Evolutionary conservation across 2,888 invertebrate species (phyloP).

Genomic region (Tetragnatha montana): DNA sequence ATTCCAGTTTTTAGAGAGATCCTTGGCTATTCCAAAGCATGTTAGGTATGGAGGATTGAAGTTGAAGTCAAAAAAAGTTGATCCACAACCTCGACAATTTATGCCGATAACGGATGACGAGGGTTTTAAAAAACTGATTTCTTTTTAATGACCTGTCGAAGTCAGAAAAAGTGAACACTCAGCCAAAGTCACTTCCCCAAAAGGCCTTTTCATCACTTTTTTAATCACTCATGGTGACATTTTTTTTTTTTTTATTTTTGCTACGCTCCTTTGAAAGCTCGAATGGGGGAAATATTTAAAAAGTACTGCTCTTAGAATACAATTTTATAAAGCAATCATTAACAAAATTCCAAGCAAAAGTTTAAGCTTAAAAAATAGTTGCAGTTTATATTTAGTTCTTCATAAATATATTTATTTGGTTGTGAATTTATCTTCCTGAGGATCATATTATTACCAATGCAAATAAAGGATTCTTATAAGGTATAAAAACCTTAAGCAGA

Average conservation of each 20-base stretch:
- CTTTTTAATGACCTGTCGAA: slow-evolving; percentile 29
- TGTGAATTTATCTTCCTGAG: too few species aligned
- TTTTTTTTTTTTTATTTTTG: not conserved
- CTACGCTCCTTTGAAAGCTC: not conserved
- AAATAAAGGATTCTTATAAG: too few species aligned
- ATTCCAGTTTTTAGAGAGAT: too few species aligned
- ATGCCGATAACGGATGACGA: slow-evolving; percentile 18
- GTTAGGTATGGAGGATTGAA: too few species aligned
- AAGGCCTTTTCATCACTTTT: not conserved
- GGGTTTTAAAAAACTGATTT: slow-evolving; percentile 15
- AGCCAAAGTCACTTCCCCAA: slow-evolving; percentile 2
- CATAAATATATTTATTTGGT: too few species aligned
- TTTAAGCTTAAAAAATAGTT: not conserved
- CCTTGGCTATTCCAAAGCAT: too few species aligned
- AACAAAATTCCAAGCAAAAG: not conserved
- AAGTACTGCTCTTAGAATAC: not conserved
- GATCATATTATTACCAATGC: too few species aligned
- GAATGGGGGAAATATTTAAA: not conserved
- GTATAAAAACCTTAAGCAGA: too few species aligned
- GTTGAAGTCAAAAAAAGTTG: not conserved
- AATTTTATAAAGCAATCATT: not conserved
- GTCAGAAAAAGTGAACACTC: slow-evolving; percentile 12
- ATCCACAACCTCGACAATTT: slow-evolving; percentile 1
- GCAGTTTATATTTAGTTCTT: not conserved
- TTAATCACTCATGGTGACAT: not conserved